Evolutionary conservation across 37 sponge, comb jelly and placozoan genomes (phyloP).

Genomic region (Bolinopsis microptera): DNA sequence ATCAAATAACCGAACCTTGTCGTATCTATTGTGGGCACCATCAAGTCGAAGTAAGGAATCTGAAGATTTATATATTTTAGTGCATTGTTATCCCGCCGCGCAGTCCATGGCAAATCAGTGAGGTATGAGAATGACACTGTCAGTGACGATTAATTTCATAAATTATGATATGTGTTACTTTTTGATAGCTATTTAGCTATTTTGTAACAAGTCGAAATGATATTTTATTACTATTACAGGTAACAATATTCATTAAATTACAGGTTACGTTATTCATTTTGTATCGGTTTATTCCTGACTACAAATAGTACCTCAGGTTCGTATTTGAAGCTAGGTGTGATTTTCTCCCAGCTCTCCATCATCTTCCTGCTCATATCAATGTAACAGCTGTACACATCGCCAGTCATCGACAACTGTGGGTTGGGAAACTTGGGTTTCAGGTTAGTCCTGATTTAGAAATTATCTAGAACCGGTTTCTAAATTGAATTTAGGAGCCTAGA

Average conservation of each 20-base stretch:
- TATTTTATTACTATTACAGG: too few relatives aligned
- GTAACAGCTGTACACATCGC: constrained; percentile 90
- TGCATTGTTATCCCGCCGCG: too few relatives aligned
- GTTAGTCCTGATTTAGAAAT: background rate
- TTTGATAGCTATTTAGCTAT: too few relatives aligned
- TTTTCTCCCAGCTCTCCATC: constrained; percentile 90
- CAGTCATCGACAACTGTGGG: constrained; percentile 83
- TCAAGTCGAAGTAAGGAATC: constrained; percentile 87
- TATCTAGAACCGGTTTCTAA: background rate
- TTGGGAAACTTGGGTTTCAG: constrained; percentile 23
- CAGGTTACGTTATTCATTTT: too few relatives aligned
- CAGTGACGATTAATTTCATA: background rate
- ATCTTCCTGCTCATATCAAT: constrained; percentile 80
- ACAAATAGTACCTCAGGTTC: constrained; percentile 75
- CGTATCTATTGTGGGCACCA: constrained; percentile 97
- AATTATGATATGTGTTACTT: background rate
- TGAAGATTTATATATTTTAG: constrained; percentile 38
- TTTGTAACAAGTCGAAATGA: too few relatives aligned
- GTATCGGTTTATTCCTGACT: too few relatives aligned
- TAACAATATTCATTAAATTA: too few relatives aligned
- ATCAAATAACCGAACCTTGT: constrained; percentile 90
- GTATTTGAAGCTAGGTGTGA: constrained; percentile 83
- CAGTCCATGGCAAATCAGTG: background rate
- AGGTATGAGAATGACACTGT: background rate
- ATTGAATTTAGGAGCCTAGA: background rate